phyloP scores from a whole-genome alignment of 2,797 vertebrate genomes.

The Gymnodraco acuticeps region DNA sequence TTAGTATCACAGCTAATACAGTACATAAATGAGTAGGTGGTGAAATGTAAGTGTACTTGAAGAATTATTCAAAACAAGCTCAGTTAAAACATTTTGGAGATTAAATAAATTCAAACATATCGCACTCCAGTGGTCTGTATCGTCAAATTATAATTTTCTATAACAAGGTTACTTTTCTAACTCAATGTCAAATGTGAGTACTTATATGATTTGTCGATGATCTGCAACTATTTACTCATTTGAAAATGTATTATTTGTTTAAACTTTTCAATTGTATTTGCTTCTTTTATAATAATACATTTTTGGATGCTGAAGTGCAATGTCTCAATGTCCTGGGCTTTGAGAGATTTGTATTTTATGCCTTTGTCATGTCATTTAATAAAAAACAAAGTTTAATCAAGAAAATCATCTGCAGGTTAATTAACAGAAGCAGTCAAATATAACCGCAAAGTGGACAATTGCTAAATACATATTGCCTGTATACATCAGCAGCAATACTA shows the following conservation, averaged over 20 bases:
- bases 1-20: constrained; percentile 16
- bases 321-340: neutral
- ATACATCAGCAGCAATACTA: constrained; percentile 21
- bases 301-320: neutral
- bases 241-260: constrained; percentile 1
- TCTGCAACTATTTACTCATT: neutral
- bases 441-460: constrained; percentile 4
- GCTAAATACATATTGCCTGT: constrained; percentile 21
- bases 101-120: neutral
- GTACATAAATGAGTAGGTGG: constrained; percentile 1
- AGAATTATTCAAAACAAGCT: constrained; percentile 12
- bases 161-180: neutral
- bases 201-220: neutral
- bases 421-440: constrained; percentile 21
- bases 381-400: neutral
- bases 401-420: neutral
- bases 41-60: constrained; percentile 14
- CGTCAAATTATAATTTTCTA: no score
- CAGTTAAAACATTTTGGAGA: neutral
- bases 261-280: neutral
- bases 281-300: neutral
- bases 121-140: no score
- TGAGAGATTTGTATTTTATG: neutral
- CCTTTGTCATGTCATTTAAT: neutral
- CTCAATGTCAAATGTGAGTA: neutral